A percentile compares a stretch with the other conserved stretches of the same genome.
Conservation (phyloP, 2,113 vertebrate species). For the Phrynosoma platyrhinos region DNA sequence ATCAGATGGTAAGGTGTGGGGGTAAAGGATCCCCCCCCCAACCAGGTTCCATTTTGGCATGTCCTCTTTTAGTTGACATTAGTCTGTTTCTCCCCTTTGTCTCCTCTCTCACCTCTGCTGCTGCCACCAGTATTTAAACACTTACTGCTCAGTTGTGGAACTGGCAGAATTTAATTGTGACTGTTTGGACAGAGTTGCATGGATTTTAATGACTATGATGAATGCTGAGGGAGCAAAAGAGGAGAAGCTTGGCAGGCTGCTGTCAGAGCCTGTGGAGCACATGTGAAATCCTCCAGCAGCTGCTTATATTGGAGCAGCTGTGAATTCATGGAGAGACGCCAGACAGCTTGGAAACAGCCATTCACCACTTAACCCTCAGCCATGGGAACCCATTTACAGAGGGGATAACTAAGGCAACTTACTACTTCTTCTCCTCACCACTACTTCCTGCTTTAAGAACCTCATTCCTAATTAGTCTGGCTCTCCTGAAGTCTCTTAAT, state of each 20-base stretch:
- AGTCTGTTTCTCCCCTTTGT: neutral
- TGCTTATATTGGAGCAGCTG: slow-evolving; percentile 37
- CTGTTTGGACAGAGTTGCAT: slow-evolving; percentile 26
- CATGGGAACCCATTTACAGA: slow-evolving; percentile 5
- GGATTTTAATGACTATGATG: slow-evolving; percentile 18
- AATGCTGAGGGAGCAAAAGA: slow-evolving; percentile 6
- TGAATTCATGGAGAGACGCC: slow-evolving; percentile 39
- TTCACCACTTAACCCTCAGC: slow-evolving; percentile 9
- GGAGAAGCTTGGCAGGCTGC: slow-evolving; percentile 29
- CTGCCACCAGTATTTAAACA: neutral
- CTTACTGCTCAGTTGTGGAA: neutral
- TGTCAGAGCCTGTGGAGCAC: slow-evolving; percentile 31
- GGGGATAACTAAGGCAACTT: slow-evolving; percentile 25
- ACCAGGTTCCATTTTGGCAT: neutral
- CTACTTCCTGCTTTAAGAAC: neutral
- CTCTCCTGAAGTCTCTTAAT: neutral
- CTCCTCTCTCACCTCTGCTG: neutral
- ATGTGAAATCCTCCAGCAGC: slow-evolving; percentile 30
- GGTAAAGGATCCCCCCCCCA: neutral
- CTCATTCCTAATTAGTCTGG: neutral
- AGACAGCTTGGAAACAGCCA: slow-evolving; percentile 26
- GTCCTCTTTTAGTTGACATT: neutral
- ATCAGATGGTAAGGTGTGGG: neutral
- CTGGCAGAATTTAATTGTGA: neutral
- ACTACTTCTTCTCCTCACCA: neutral